Conservation (phyloP, 2,888 invertebrate genomes). For the Meandrusa payeni region DNA sequence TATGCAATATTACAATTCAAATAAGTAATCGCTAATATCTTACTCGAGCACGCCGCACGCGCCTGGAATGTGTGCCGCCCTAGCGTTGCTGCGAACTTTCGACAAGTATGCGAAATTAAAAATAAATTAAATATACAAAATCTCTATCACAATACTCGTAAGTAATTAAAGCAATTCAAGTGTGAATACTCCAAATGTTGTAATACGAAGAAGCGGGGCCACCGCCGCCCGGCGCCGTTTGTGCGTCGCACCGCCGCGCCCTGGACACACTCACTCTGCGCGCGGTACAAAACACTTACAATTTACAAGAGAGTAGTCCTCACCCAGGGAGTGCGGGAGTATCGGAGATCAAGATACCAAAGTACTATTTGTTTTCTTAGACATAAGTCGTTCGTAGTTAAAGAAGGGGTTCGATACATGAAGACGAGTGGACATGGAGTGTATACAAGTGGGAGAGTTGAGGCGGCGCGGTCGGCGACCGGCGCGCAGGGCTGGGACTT, state of each 20-base stretch:
- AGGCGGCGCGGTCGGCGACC: constrained; percentile 27
- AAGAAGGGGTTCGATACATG: constrained; percentile 62
- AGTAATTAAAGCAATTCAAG: constrained; percentile 80
- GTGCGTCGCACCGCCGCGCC: constrained; percentile 56
- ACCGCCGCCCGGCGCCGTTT: constrained; percentile 41
- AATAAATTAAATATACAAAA: constrained; percentile 82
- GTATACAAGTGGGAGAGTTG: constrained; percentile 60
- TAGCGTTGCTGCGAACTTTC: constrained; percentile 68
- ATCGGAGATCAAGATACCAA: constrained; percentile 52
- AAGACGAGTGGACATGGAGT: constrained; percentile 60
- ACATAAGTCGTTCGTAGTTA: constrained; percentile 68
- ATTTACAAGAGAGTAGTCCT: constrained; percentile 77
- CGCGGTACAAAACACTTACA: constrained; percentile 78
- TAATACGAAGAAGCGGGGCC: constrained; percentile 64
- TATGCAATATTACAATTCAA: constrained; percentile 80
- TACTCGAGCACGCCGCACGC: constrained; percentile 75
- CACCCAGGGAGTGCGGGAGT: constrained; percentile 46
- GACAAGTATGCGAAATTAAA: constrained; percentile 77
- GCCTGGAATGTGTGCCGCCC: constrained; percentile 61
- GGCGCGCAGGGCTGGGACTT: constrained; percentile 63
- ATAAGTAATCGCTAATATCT: constrained; percentile 79
- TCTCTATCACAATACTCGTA: constrained; percentile 82
- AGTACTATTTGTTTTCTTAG: constrained; percentile 69
- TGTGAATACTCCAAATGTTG: constrained; percentile 78
- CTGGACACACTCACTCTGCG: constrained; percentile 68